These are phyloP conservation scores for Zaprionus camerounensis DNA, from an alignment of 1,140 invertebrate species.

Conservation along the genomic window DNA sequence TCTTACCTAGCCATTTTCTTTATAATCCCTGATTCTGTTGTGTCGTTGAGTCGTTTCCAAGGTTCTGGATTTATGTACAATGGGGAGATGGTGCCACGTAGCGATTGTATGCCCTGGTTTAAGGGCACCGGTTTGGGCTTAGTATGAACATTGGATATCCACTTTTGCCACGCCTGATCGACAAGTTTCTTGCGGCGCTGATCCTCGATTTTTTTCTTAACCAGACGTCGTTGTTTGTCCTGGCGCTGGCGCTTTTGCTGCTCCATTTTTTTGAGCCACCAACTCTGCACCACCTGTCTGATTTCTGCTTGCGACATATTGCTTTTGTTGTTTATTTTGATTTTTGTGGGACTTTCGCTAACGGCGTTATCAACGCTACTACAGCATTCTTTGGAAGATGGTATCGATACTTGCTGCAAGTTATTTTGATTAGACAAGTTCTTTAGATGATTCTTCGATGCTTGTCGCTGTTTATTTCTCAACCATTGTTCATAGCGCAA, in stretches of 20 bases:
- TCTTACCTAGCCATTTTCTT: background rate
- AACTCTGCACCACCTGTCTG: slow-evolving; percentile 47
- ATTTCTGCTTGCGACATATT: slow-evolving; percentile 46
- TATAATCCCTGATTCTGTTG: background rate
- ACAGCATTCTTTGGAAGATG: background rate
- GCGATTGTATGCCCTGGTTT: slow-evolving; percentile 64
- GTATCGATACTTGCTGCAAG: background rate
- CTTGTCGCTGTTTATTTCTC: slow-evolving; percentile 29
- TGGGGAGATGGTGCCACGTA: slow-evolving; percentile 60
- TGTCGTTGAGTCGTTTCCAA: slow-evolving; percentile 34
- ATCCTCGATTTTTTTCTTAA: slow-evolving; percentile 28
- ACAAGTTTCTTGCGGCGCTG: slow-evolving; percentile 38
- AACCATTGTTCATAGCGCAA: slow-evolving; percentile 57
- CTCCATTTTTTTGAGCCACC: slow-evolving; percentile 57
- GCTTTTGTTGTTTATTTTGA: background rate
- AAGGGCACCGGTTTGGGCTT: slow-evolving; percentile 75
- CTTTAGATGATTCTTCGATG: slow-evolving; percentile 25
- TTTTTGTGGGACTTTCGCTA: background rate
- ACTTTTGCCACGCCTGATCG: slow-evolving; percentile 50
- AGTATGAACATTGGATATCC: slow-evolving; percentile 51
- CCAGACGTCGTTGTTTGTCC: slow-evolving; percentile 13
- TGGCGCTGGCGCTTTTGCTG: slow-evolving; percentile 35
- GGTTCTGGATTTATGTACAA: slow-evolving; percentile 59
- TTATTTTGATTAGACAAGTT: slow-evolving; percentile 19
- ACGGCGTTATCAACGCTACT: background rate